Evolutionary conservation across 2,888 invertebrate genomes (phyloP), one percentile per base, ranked within the genome.

Genomic region (Agrotis clavis): DNA sequence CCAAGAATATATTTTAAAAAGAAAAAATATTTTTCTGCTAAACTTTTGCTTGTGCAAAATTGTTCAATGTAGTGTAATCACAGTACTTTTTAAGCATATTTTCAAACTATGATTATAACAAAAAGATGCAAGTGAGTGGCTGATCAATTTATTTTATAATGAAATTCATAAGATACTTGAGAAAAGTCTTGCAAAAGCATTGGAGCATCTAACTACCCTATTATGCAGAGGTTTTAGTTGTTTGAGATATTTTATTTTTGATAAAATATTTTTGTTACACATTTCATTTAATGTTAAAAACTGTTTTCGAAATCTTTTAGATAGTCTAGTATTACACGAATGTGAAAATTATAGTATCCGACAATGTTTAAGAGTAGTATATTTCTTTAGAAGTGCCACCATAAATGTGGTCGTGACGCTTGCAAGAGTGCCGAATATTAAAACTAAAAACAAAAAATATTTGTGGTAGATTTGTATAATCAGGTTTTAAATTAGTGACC

Each of bases 161-260:
- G 45, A 83, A 53, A 79, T 82, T 82, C 71, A 78, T 78, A 72
- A 78, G 71, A 54, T 51, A 78, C 71, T 78, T 71, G 79, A 78
- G 71, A 54, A 51, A 70, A 47, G 48, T 63, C 35, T 82, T 48
- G 21, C 25, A 50, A n/a, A 61, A 13, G 21, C 78, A 57, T 57
- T 50, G 47, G 41, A 77, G 57, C 53, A 45, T 47, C 45, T 65
- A 65, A 78, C 57, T 62, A 81, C 4, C 14, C 19, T 57, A 60
- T 54, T 41, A 57, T 11, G 21, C 19, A 3, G 5, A 62, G n/a
- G 5, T 9, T 30, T 50, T n/a, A 48, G 7, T 45, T 45, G 16
- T 30, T 72, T n/a, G 13, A 21, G 18, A 35, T 35, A 50, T 1
- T 25, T 25, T 25, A 25, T 25, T 25, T 25, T 25, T 2, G 25